Evolutionary conservation across 2,797 vertebrate species (phyloP).

Genomic region (Tragopan temminckii): DNA sequence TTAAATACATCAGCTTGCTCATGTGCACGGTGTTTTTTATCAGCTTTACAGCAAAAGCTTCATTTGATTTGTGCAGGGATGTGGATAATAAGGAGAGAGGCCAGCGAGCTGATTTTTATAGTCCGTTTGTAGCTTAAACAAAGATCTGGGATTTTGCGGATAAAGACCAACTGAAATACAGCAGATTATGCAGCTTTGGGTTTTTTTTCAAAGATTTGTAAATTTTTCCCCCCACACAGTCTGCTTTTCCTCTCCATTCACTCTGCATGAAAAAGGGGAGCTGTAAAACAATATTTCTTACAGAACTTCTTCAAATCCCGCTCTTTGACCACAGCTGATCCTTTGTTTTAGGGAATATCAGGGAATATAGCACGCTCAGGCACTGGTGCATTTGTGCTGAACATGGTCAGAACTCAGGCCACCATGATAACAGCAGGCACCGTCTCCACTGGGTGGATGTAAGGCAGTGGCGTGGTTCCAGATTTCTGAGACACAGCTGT

Average conservation of each 20-base stretch:
- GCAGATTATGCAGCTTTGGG: constrained; percentile 80
- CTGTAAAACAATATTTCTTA: constrained; percentile 54
- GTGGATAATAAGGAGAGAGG: constrained; percentile 79
- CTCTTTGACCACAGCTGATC: background rate
- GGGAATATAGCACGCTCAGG: background rate
- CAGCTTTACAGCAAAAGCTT: constrained; percentile 79
- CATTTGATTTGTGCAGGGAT: constrained; percentile 83
- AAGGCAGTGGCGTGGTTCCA: background rate
- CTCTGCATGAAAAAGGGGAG: constrained; percentile 53
- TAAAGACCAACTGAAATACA: constrained; percentile 82
- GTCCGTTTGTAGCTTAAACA: constrained; percentile 84
- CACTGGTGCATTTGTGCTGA: background rate
- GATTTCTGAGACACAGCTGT: constrained; percentile 5
- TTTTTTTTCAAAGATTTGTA: constrained; percentile 79
- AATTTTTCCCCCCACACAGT: constrained; percentile 64
- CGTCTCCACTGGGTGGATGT: background rate
- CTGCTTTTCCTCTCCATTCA: constrained; percentile 43
- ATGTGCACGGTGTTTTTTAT: constrained; percentile 74
- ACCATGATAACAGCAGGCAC: background rate
- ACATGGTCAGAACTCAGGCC: constrained; percentile 7
- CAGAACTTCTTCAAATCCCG: constrained; percentile 34
- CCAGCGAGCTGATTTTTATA: constrained; percentile 79
- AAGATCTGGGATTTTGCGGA: constrained; percentile 84
- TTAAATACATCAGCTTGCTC: constrained; percentile 78
- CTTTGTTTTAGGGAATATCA: background rate